Percentiles rank a stretch among this genome's conserved stretches.
Conservation (phyloP, 1,140 invertebrate species). For the Tyrophagus putrescentiae region DNA sequence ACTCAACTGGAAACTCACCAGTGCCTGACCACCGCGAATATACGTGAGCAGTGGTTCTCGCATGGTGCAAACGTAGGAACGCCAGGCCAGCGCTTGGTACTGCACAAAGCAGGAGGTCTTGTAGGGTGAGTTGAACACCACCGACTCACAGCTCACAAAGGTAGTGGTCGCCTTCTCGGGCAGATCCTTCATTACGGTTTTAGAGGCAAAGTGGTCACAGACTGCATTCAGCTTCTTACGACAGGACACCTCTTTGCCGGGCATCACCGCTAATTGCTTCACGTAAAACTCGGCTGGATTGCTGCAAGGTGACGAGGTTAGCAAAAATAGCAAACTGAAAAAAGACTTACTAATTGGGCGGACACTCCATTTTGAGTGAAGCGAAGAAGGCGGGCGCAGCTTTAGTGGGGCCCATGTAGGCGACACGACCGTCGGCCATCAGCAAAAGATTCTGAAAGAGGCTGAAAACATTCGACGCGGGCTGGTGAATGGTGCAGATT, state of each 20-base stretch:
- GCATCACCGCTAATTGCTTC: slow-evolving; percentile 71
- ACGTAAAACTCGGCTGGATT: slow-evolving; percentile 89
- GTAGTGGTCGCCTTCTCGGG: background rate
- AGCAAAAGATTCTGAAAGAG: slow-evolving; percentile 80
- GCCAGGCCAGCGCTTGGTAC: slow-evolving; percentile 72
- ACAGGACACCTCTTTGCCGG: slow-evolving; percentile 54
- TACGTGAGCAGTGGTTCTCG: slow-evolving; percentile 77
- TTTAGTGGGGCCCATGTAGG: slow-evolving; percentile 81
- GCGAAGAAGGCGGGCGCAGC: no score
- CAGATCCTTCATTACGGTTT: no score
- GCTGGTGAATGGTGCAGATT: slow-evolving; percentile 87
- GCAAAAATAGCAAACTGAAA: no score
- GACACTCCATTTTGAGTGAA: no score
- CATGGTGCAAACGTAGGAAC: slow-evolving; percentile 67
- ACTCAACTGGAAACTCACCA: slow-evolving; percentile 42
- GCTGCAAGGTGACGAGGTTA: slow-evolving; percentile 52
- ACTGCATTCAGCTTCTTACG: slow-evolving; percentile 29
- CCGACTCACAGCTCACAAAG: background rate
- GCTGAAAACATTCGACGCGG: slow-evolving; percentile 77
- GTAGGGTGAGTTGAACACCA: slow-evolving; percentile 39
- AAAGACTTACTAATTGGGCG: no score
- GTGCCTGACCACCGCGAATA: slow-evolving; percentile 69
- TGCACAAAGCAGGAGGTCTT: slow-evolving; percentile 74
- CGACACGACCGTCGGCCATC: slow-evolving; percentile 79
- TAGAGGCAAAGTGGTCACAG: no score